Evolutionary conservation across 2,888 invertebrate species (phyloP), one percentile per base, ranked within the genome.

Genomic region (Pristionchus exspectatus): DNA sequence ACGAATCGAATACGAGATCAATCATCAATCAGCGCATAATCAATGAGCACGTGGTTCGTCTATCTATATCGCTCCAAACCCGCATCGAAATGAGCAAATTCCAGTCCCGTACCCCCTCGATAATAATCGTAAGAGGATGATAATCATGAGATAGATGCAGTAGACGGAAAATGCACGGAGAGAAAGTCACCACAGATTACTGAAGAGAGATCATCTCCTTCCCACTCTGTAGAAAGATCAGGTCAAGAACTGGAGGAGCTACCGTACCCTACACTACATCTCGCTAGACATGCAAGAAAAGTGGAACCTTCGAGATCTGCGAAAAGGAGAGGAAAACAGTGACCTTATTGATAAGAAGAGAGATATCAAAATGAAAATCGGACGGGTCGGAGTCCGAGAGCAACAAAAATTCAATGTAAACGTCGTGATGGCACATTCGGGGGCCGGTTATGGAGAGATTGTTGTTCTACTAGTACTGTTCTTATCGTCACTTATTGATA

Each of bases 291-390:
- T 66, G 66, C 66, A 66, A 66, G 66, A 66, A 24, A 38, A 38
- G 33, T 38, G 30, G 74, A 74, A 74, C 74, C 33, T 74, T 74
- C 66, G 66, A 66, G 66, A 66, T 27, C 18, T 74, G 74, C 74
- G 74, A 74, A 74, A 74, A 14, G 18, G 18, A n/a, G 38, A 74
- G 38, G 74, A 74, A 33, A 74, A 30, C 38, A 74, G 74, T 74
- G 74, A 74, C 74, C 74, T 74, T 74, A 74, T 30, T 18, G 74
- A 74, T 74, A 74, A 74, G 30, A 74, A 33, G 30, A 4, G 74
- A 74, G 30, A 27, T 74, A 27, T n/a, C 33, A 21, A 38, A 14
- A 38, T 33, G 38, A 33, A 74, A 74, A 74, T 74, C 14, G n/a
- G 3, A 12, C 18, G 33, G 74, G 21, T 14, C 74, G 38, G 38